Base-by-base conservation (phyloP, 2,113 vertebrate species). In the Neodon shergylaensis region DNA sequence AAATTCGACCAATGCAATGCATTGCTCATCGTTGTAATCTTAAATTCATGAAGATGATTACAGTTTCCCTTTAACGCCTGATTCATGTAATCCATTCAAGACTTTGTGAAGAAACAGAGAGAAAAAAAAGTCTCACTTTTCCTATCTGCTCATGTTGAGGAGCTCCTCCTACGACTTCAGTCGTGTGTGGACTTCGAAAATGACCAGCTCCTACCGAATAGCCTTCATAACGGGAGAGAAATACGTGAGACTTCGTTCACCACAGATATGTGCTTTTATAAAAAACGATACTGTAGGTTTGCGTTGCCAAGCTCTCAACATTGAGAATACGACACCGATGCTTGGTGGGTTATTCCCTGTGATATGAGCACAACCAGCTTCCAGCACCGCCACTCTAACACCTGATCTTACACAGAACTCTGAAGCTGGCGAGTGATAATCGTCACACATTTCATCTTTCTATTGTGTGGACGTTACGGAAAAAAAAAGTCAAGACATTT, bases 171-270 rank as follows among this genome's bases (percentile, higher is more conserved):
- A 99, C 98, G 49, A 99, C 98, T 98, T 99, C 99, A 36, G 90
- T 98, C 65, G 98, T 98, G 21, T 95, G 26, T 24, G 94, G 97
- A 82, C 98, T 97, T 85, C 98, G 97, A 97, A 99, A 99, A 96
- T 99, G 99, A 65, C 99, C 99, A 2, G 99, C 99, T 94, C 99
- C 99, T 47, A 99, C 99, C 11, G 99, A 98, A 94, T 99, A 99
- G 7, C 99, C 99, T 99, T 97, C 61, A 66, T 74, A 68, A 95
- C 52, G 92, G 12, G 1, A 31, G 31, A 95, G 11, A 58, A 36
- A 78, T 31, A 1, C 2, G 3, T 6, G 36, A 85, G 63, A 24
- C 11, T 2, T 42, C n/a, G 52, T 42, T 81, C 16, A 58, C 19
- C 24, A 28, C 6, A 31, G 8, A 33, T 42, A 39, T 47, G 39